Evolutionary conservation across 2,113 vertebrate species (phyloP), one percentile per base, ranked within the genome.

Genomic region (Phylloscopus trochiloides): DNA sequence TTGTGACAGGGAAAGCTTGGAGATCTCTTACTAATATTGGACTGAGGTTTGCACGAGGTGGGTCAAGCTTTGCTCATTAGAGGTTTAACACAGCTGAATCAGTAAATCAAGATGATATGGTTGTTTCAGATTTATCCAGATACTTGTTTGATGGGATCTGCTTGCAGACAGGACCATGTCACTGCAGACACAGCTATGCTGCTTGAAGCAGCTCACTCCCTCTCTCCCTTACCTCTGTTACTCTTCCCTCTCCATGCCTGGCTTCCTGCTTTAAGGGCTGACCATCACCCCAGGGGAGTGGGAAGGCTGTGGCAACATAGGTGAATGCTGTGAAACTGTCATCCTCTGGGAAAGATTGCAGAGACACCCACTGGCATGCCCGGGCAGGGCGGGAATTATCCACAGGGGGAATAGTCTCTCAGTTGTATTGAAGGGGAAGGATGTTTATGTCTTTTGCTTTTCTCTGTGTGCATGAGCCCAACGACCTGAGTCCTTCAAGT

Each of bases 401-500:
- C 68, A 7, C 18, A 8, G 45, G 25, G 71, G 48, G 19, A 65
- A 57, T 3, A 38, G 12, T 66, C 26, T 67, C 68, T 47, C 48
- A 4, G 14, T 5, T 19, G 14, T 29, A 9, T 19, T 32, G n/a
- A 0, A 0, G 12, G 6, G 11, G 3, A 38, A 10, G 5, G 45
- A 14, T 21, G 15, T 36, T 52, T 9, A n/a, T 82, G 52, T 15
- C n/a, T 48, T 81, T 40, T 61, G 54, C 54, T 73, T 89, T 90
- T 32, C 34, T 55, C 71, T 48, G 31, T 40, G 61, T 55, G 28
- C n/a, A 5, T 21, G 43, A 85, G 52, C 61, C 70, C 48, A 54
- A 1, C 0, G 1, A 43, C 28, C 29, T 38, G 32, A 17, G 12
- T 42, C 47, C 63, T 86, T 77, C 54, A 40, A 45, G 15, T 57